Conservation (phyloP, 2,113 vertebrate genomes). For the Cololabis saira region DNA sequence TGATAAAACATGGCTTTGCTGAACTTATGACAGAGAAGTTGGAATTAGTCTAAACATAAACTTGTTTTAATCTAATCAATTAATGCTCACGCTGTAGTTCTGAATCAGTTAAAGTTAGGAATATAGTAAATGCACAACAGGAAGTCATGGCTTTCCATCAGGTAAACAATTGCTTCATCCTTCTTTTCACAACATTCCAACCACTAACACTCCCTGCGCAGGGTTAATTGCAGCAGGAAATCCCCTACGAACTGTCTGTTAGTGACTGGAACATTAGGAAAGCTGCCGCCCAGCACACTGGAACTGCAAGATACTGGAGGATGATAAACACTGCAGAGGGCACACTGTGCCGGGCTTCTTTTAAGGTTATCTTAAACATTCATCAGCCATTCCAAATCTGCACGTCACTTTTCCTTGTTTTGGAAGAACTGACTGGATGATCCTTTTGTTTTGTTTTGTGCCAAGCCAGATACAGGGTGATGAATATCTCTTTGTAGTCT, state of each 20-base stretch:
- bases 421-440: conserved; percentile 47
- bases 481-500: conserved; percentile 24
- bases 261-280: conserved; percentile 67
- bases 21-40: not conserved
- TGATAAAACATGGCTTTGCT: not conserved
- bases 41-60: not conserved
- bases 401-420: conserved; percentile 63
- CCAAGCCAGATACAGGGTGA: conserved; percentile 28
- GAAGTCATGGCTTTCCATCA: conserved; percentile 51
- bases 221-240: conserved; percentile 72
- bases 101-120: conserved; percentile 15
- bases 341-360: conserved; percentile 26
- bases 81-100: not conserved
- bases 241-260: conserved; percentile 56
- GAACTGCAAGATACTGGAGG: conserved; percentile 18
- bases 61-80: not conserved
- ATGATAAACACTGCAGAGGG: conserved; percentile 38
- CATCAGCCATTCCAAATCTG: conserved; percentile 43
- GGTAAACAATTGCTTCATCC: conserved; percentile 70
- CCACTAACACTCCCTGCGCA: conserved; percentile 59
- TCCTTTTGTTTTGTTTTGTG: conserved; percentile 57
- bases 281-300: conserved; percentile 33
- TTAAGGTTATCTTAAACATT: conserved; percentile 61
- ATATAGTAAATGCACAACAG: conserved; percentile 41
- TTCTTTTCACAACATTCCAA: conserved; percentile 70